Percentiles rank a stretch among this genome's conserved stretches.
Evolutionary conservation across 2,888 invertebrate species (phyloP).

Genomic region (Hirtodrosophila alboralis): DNA sequence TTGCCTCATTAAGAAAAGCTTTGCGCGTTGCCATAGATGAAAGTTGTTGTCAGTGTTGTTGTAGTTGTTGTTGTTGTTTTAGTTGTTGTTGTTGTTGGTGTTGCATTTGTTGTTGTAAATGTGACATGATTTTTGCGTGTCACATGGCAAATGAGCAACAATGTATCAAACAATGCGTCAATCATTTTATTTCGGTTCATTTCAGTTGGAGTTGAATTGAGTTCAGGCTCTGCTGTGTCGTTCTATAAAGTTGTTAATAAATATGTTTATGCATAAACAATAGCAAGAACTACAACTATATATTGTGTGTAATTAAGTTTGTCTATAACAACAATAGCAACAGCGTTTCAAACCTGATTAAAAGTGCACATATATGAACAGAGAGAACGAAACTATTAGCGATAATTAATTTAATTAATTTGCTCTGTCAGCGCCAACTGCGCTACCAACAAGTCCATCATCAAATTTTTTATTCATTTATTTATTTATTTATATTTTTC

Average conservation of each 20-base stretch:
- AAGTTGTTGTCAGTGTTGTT: slow-evolving; percentile 33
- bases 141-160: slow-evolving; percentile 66
- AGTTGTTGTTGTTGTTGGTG: slow-evolving; percentile 17
- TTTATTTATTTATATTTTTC: neutral
- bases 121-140: slow-evolving; percentile 70
- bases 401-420: slow-evolving; percentile 75
- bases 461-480: slow-evolving; percentile 7
- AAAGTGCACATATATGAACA: slow-evolving; percentile 45
- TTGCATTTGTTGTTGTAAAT: slow-evolving; percentile 28
- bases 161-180: slow-evolving; percentile 63
- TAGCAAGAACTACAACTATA: slow-evolving; percentile 44
- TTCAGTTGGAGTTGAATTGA: slow-evolving; percentile 30
- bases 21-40: slow-evolving; percentile 58
- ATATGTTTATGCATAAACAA: slow-evolving; percentile 64
- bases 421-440: slow-evolving; percentile 40
- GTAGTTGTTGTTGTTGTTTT: slow-evolving; percentile 24
- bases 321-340: slow-evolving; percentile 14
- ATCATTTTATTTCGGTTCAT: slow-evolving; percentile 46
- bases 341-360: slow-evolving; percentile 44
- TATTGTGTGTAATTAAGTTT: slow-evolving; percentile 57
- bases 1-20: slow-evolving; percentile 77
- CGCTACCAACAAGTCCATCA: slow-evolving; percentile 40
- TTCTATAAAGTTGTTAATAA: slow-evolving; percentile 60
- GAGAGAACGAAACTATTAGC: slow-evolving; percentile 63
- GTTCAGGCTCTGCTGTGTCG: slow-evolving; percentile 19